Percentiles rank a stretch among this genome's conserved stretches.
Conservation (phyloP, 2,113 vertebrate species). For the Rhinogobius similis region DNA sequence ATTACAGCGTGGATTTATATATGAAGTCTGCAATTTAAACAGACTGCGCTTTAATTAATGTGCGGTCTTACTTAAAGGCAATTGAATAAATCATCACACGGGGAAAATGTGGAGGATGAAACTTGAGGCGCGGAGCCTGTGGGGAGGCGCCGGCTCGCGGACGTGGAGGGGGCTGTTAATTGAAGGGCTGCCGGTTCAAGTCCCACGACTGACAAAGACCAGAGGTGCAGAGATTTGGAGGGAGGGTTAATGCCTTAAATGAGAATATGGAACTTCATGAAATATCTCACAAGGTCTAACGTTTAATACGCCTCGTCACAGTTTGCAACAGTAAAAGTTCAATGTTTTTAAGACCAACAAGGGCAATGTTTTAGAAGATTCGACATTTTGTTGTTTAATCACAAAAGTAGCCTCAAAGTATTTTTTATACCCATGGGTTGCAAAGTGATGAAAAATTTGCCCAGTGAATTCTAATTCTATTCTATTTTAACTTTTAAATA, state of each 20-base stretch:
- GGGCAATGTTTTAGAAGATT: not conserved
- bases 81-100: slow-evolving; percentile 77
- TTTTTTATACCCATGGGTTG: not conserved
- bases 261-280: not conserved
- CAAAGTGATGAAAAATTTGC: no score
- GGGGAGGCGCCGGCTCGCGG: slow-evolving; percentile 44
- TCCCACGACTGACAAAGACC: slow-evolving; percentile 47
- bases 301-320: not conserved
- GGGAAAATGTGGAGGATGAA: slow-evolving; percentile 39
- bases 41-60: slow-evolving; percentile 81
- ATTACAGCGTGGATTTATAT: slow-evolving; percentile 74
- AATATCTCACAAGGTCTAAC: not conserved
- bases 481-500: no score
- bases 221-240: slow-evolving; percentile 11
- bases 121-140: slow-evolving; percentile 42
- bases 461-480: no score
- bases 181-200: slow-evolving; percentile 73
- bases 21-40: slow-evolving; percentile 74
- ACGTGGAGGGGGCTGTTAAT: slow-evolving; percentile 54
- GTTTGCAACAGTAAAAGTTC: not conserved
- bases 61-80: slow-evolving; percentile 78
- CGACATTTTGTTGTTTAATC: not conserved
- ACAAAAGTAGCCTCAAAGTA: not conserved
- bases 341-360: not conserved
- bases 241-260: not conserved